A percentile compares a stretch with the other conserved stretches of the same genome.
These are phyloP conservation scores for cat (Felis catus) DNA, from an alignment of 2,113 vertebrate species.

Conservation along the genomic window F.catus_Fca126_mat1.0 CM031412.1:145541501-145542000, in stretches of 20 bases:
- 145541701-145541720: not conserved
- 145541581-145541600: not conserved
- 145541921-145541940: not conserved
- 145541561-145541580: not conserved
- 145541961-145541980: slow-evolving; percentile 18
- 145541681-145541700: not conserved
- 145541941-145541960: not conserved
- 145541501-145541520: not conserved
- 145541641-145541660: not conserved
- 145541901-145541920: not conserved
- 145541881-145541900: slow-evolving; percentile 24
- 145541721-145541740: not conserved
- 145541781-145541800: slow-evolving; percentile 11
- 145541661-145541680: not conserved
- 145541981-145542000: not conserved
- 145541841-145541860: not conserved
- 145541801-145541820: not conserved
- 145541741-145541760: not conserved
- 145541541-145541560: not conserved
- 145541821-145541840: slow-evolving; percentile 20
- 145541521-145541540: not conserved
- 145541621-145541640: not conserved
- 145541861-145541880: not conserved
- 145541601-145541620: not conserved
- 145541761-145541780: not conserved